A percentile compares a stretch with the other conserved stretches of the same genome.
phyloP scores from a whole-genome alignment of 2,797 vertebrate genomes.

The Poeciliopsis presidionis region DNA sequence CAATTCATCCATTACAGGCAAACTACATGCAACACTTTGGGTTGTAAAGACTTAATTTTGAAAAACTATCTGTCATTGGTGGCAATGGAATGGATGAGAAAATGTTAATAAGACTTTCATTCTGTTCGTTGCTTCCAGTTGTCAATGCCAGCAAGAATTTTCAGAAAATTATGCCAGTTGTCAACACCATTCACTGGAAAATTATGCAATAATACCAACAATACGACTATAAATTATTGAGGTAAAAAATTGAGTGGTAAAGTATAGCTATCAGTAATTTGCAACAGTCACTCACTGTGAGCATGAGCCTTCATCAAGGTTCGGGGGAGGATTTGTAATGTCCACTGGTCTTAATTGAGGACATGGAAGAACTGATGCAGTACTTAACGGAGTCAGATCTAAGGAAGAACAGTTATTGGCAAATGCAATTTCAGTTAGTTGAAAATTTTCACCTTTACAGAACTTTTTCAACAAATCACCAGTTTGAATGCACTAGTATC shows the following conservation, averaged over 20 bases:
- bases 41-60: too few relatives aligned
- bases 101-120: background rate
- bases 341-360: background rate
- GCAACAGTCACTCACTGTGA: background rate
- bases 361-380: slow-evolving; percentile 7
- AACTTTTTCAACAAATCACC: background rate
- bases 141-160: background rate
- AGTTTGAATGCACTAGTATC: background rate
- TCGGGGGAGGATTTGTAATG: background rate
- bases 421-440: background rate
- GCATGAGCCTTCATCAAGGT: background rate
- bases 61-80: too few relatives aligned
- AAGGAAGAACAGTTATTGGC: background rate
- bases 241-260: too few relatives aligned
- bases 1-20: too few relatives aligned
- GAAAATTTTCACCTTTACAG: background rate
- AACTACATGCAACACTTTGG: too few relatives aligned
- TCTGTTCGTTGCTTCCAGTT: background rate
- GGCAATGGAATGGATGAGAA: too few relatives aligned
- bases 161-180: background rate
- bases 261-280: background rate
- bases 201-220: background rate
- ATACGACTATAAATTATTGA: background rate
- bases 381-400: slow-evolving; percentile 1
- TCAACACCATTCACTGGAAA: background rate